Evolutionary conservation across 2,888 invertebrate genomes (phyloP).

Genomic region (Oscheius myriophilus): DNA sequence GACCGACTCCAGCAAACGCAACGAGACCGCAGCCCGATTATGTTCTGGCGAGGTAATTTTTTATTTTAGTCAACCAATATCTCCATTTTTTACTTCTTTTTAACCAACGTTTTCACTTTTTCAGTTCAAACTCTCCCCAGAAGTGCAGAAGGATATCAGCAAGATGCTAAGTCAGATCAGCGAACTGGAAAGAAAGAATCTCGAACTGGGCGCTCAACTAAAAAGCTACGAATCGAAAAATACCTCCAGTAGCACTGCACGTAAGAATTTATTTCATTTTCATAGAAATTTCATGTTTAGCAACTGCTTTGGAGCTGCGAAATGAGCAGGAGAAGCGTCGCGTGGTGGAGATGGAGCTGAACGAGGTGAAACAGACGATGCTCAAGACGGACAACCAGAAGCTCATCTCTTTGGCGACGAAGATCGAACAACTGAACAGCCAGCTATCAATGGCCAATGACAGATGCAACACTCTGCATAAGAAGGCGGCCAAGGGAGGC

Average conservation of each 20-base stretch:
- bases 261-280: slow-evolving; percentile 7
- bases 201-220: slow-evolving; percentile 46
- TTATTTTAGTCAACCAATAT: too few relatives aligned
- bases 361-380: slow-evolving; percentile 55
- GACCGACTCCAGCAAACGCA: slow-evolving; percentile 71
- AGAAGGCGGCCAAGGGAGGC: slow-evolving; percentile 53
- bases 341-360: slow-evolving; percentile 50
- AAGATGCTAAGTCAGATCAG: slow-evolving; percentile 61
- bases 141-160: slow-evolving; percentile 64
- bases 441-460: slow-evolving; percentile 67
- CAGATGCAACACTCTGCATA: slow-evolving; percentile 64
- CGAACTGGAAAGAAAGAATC: slow-evolving; percentile 60
- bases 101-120: not conserved
- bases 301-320: slow-evolving; percentile 43
- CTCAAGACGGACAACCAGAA: slow-evolving; percentile 69
- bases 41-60: slow-evolving; percentile 75
- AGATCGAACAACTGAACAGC: slow-evolving; percentile 65
- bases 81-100: not conserved
- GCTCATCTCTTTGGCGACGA: slow-evolving; percentile 68
- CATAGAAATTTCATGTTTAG: not conserved
- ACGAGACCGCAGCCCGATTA: slow-evolving; percentile 79
- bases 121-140: slow-evolving; percentile 56
- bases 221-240: slow-evolving; percentile 42
- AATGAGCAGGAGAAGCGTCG: slow-evolving; percentile 55
- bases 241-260: slow-evolving; percentile 13